Base-by-base conservation (phyloP, 2,113 vertebrate species). In the Larimichthys polyactis region DNA sequence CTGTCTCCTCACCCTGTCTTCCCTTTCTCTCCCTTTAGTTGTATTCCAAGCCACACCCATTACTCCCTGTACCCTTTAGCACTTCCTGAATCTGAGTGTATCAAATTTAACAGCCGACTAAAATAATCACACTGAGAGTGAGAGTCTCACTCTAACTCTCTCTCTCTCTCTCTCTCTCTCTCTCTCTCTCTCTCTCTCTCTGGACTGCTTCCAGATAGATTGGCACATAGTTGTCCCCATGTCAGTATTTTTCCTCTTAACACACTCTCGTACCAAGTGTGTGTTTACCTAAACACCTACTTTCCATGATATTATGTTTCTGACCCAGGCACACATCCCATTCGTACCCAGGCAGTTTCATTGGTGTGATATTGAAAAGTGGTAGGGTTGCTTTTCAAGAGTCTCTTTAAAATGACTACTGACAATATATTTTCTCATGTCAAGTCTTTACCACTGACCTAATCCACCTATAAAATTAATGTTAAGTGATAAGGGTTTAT, bases 21-120 rank as follows among this genome's bases (percentile, higher is more conserved):
- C 65, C 17, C 48, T 81, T 80, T 74, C 51, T 88, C 52, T 83
- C 43, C 24, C 68, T 78, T 81, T 68, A 78, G 76, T 81, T 83
- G 71, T 85, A 74, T 57, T 74, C 36, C n/a, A 63, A 24, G 69
- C 76, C 57, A 52, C 57, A 63, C 75, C 79, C 29, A 0, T 64
- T 79, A 66, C 71, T 75, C 74, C 48, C 73, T 66, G 22, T 86
- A 82, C 84, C 87, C 87, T 90, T 80, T 72, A 71, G 71, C 78
- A 2, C 82, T 83, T 85, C 81, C 82, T 91, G 80, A 88, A 87
- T 89, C 73, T 17, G 0, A 81, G 84, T 32, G 65, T 87, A 92
- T 92, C 90, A 91, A 49, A 91, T 93, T 93, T 93, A 89, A 93
- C 90, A 82, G 87, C 76, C 4, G 86, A 83, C 91, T 84, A 93